Evolutionary conservation across 1,140 invertebrate species (phyloP).

Genomic region (Glomeris maerens): DNA sequence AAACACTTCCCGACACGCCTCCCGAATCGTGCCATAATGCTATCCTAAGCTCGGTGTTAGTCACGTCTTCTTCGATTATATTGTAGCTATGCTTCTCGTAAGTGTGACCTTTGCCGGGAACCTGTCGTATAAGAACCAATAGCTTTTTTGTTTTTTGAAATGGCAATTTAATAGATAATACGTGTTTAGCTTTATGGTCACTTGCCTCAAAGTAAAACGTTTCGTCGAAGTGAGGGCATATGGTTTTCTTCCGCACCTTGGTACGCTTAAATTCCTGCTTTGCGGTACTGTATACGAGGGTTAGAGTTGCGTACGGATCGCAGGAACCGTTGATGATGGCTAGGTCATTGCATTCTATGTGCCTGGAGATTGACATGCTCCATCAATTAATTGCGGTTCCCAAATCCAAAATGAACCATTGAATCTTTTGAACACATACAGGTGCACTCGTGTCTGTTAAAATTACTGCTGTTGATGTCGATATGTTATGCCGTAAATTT

Average conservation of each 20-base stretch:
- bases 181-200: too few relatives aligned
- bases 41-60: conserved; percentile 47
- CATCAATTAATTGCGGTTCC: too few relatives aligned
- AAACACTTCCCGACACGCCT: conserved; percentile 56
- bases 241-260: conserved; percentile 75
- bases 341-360: conserved; percentile 72
- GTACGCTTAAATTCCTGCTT: conserved; percentile 67
- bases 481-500: too few relatives aligned
- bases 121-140: conserved; percentile 20
- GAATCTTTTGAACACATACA: too few relatives aligned
- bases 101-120: conserved; percentile 27
- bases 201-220: conserved; percentile 69
- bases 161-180: too few relatives aligned
- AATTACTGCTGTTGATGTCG: too few relatives aligned
- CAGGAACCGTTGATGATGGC: conserved; percentile 77
- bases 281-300: conserved; percentile 54
- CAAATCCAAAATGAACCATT: too few relatives aligned
- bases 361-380: conserved; percentile 37
- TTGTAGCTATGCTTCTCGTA: conserved; percentile 24
- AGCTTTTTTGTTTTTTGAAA: too few relatives aligned
- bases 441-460: too few relatives aligned
- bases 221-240: conserved; percentile 75
- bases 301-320: conserved; percentile 72
- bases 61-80: conserved; percentile 17
- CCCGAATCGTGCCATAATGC: conserved; percentile 70